Conservation (phyloP, 2,797 vertebrate species). For the Tokudaia tokunoshimensis region DNA sequence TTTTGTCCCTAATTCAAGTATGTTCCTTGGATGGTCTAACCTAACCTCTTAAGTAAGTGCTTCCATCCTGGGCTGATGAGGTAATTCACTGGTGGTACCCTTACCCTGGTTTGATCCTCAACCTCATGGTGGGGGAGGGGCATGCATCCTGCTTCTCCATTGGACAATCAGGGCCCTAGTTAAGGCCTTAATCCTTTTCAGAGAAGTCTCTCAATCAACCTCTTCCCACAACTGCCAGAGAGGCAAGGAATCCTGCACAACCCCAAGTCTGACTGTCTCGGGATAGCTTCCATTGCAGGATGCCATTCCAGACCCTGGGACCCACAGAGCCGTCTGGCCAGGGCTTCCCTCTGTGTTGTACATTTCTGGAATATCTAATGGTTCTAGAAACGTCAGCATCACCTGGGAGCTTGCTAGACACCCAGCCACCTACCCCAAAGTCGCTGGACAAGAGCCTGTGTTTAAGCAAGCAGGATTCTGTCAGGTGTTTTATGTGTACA, state of each 20-base stretch:
- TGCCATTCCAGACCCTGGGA: neutral
- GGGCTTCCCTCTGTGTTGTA: neutral
- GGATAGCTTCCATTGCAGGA: neutral
- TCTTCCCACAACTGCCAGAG: neutral
- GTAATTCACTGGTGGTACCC: neutral
- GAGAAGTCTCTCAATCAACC: neutral
- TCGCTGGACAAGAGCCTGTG: constrained; percentile 3
- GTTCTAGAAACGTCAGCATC: neutral
- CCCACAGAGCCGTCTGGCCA: neutral
- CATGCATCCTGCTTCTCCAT: neutral
- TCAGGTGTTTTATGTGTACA: neutral
- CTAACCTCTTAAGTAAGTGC: neutral
- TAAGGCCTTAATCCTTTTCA: neutral
- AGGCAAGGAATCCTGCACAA: neutral
- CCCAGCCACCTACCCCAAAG: neutral
- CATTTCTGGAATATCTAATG: neutral
- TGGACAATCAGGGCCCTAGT: neutral
- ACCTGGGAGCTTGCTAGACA: neutral
- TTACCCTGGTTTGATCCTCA: neutral
- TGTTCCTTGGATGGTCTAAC: neutral
- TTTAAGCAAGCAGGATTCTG: neutral
- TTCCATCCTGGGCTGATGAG: neutral
- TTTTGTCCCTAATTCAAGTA: neutral
- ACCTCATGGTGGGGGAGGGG: neutral
- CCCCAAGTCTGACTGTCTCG: neutral